These are phyloP conservation scores for Rhorus exstirpatorius DNA, from an alignment of 2,888 invertebrate species.

Conservation along the genomic window DNA sequence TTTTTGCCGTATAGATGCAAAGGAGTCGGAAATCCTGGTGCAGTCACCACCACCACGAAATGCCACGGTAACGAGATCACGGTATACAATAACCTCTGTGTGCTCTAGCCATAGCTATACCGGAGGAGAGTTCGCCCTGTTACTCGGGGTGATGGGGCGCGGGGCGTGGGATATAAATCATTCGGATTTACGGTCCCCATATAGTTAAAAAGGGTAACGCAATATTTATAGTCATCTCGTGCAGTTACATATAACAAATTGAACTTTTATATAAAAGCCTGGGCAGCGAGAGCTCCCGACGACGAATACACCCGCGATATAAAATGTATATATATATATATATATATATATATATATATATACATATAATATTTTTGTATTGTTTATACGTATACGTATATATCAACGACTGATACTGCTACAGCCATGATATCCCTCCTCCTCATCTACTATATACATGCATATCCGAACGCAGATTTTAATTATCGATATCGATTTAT, in stretches of 20 bases:
- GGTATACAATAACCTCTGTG: conserved; percentile 5
- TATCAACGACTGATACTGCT: conserved; percentile 36
- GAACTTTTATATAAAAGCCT: conserved; percentile 84
- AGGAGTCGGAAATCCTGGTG: conserved; percentile 76
- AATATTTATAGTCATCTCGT: conserved; percentile 85
- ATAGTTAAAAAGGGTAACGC: conserved; percentile 83
- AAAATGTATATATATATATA: not conserved
- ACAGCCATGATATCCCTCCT: conserved; percentile 19
- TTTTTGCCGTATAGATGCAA: conserved; percentile 47
- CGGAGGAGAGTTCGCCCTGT: conserved; percentile 46
- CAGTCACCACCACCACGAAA: conserved; percentile 70
- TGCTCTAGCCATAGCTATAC: conserved; percentile 22
- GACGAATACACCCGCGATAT: conserved; percentile 52
- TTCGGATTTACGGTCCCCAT: conserved; percentile 83
- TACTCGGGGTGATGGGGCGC: conserved; percentile 42
- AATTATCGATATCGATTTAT: conserved; percentile 86
- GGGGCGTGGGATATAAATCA: conserved; percentile 79
- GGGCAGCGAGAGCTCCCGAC: conserved; percentile 53
- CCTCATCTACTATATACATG: conserved; percentile 1
- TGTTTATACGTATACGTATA: conserved; percentile 24
- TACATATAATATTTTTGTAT: conserved; percentile 4
- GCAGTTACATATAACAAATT: conserved; percentile 85
- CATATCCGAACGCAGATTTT: conserved; percentile 81
- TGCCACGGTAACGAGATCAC: conserved; percentile 39
- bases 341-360: not conserved